Evolutionary conservation across 2,797 vertebrate species (phyloP), one percentile per base, ranked within the genome.

Genomic region (Eremophila alpestris): DNA sequence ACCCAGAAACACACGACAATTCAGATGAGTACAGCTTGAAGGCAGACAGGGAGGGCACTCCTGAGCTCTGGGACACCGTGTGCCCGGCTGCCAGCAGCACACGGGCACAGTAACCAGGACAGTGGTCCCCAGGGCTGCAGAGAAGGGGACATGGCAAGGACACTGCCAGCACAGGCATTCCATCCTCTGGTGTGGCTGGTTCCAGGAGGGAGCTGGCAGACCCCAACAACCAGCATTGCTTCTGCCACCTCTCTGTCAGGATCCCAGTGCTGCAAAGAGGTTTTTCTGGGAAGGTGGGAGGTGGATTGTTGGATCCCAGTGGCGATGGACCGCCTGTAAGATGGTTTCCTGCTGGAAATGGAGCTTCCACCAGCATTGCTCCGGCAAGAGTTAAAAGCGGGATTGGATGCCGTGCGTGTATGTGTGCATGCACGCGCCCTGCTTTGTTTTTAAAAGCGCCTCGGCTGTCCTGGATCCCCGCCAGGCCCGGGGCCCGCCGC

Each of bases 391-490:
- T 95, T 95, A 96, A 95, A 88, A 91, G 90, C 38, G 36, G 89
- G 83, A 60, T 58, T 92, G 92, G 92, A 83, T 91, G 95, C 92
- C 16, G 89, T 96, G 94, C 73, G 93, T 95, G 89, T 94, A 90
- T 94, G 94, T 94, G 86, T 94, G 91, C 95, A 94, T 95, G 94
- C 95, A 95, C 91, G 76, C 89, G 84, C 95, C 83, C 79, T 86
- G 93, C 91, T 95, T 95, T 94, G 96, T 93, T 96, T 97, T 96
- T 63, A 87, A 95, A 94, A 97, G 95, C 49, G 36, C 95, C 92
- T 95, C n/a, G 92, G 87, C 94, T 94, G 92, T 52, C 73, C 83
- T 97, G 96, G 96, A 96, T 83, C 62, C 36, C 29, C 0, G 96
- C 95, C 96, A 96, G 86, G 32, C 60, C 94, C 60, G 12, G 73